phyloP scores from a whole-genome alignment of 2,797 vertebrate genomes.

The Rhinogobio ventralis region DNA sequence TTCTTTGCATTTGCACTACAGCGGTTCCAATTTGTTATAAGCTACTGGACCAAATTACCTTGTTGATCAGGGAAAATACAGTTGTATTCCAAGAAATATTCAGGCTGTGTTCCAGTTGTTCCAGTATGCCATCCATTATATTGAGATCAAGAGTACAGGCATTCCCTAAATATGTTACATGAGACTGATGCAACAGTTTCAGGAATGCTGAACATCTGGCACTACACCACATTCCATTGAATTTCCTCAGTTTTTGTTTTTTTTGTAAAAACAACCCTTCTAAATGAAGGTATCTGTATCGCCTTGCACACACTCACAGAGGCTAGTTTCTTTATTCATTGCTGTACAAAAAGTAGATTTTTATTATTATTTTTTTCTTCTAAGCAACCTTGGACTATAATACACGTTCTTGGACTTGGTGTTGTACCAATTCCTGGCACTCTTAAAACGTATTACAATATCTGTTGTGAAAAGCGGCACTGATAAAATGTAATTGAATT shows the following conservation, averaged over 20 bases:
- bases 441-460: not conserved
- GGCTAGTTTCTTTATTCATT: not conserved
- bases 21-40: not conserved
- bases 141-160: conserved; percentile 5
- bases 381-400: conserved; percentile 23
- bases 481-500: conserved; percentile 34
- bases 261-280: not conserved
- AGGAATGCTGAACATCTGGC: conserved; percentile 30
- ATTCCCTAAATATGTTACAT: conserved; percentile 18
- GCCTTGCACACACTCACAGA: not conserved
- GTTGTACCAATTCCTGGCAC: conserved; percentile 11
- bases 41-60: not conserved
- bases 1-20: not conserved
- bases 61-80: not conserved
- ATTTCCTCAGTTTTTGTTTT: not conserved
- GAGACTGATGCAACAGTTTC: conserved; percentile 17
- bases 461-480: conserved; percentile 13
- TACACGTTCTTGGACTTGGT: conserved; percentile 24
- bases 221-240: conserved; percentile 9
- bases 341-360: not conserved
- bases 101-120: not conserved
- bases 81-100: not conserved
- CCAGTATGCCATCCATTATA: not conserved
- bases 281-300: conserved; percentile 3
- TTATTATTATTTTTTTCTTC: not conserved